phyloP scores from a whole-genome alignment of 2,888 invertebrate genomes.

The Meteorus colon region DNA sequence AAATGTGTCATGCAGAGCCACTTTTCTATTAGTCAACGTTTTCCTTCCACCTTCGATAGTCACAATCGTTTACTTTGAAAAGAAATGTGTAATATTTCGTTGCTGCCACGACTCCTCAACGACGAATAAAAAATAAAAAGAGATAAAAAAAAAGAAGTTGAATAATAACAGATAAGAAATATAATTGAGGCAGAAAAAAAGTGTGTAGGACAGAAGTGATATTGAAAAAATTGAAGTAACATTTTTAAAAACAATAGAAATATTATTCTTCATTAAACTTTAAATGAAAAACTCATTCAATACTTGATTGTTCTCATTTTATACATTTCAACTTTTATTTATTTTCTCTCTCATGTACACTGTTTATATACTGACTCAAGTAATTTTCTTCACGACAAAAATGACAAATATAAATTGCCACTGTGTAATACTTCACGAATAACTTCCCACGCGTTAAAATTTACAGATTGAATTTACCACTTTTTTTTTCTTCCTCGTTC shows the following conservation, averaged over 20 bases:
- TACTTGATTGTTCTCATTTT: background rate
- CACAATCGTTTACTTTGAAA: background rate
- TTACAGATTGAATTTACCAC: conserved; percentile 9
- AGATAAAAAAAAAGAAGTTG: background rate
- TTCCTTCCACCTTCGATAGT: background rate
- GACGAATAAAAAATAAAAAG: no score
- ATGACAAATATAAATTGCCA: conserved; percentile 9
- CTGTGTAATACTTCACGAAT: conserved; percentile 15
- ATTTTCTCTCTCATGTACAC: background rate
- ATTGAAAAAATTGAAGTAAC: background rate
- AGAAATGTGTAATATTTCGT: no score
- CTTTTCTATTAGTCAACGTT: background rate
- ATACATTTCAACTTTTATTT: background rate
- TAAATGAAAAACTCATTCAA: background rate
- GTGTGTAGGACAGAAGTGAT: background rate
- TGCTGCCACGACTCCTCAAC: no score
- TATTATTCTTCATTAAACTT: background rate
- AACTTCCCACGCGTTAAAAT: conserved; percentile 10
- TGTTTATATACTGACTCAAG: background rate
- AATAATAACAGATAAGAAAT: background rate
- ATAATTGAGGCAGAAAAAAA: background rate
- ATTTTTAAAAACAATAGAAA: background rate
- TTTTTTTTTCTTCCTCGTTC: background rate
- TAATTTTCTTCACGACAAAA: background rate
- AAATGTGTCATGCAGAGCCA: background rate